A percentile compares a stretch with the other conserved stretches of the same genome.
Evolutionary conservation across 2,113 vertebrate species (phyloP).

Genomic region (Neodontobutis hainanensis): DNA sequence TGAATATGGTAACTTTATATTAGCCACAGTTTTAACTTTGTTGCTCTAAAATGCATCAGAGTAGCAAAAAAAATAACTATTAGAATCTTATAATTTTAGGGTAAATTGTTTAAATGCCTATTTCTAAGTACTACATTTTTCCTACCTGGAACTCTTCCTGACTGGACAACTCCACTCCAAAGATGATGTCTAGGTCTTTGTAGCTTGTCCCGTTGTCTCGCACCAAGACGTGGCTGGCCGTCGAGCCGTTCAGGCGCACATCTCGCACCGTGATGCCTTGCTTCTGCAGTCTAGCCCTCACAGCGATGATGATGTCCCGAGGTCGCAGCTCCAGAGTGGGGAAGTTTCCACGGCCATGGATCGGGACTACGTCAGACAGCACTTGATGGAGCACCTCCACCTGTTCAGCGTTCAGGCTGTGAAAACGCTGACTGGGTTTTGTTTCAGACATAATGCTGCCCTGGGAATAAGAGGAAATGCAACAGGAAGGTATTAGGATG

Average conservation of each 20-base stretch:
- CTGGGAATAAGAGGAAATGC: constrained; percentile 45
- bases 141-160: constrained; percentile 89
- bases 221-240: constrained; percentile 92
- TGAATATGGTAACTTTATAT: not conserved
- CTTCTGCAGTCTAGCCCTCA: constrained; percentile 85
- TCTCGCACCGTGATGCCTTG: constrained; percentile 89
- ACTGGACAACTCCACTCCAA: constrained; percentile 88
- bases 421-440: constrained; percentile 85
- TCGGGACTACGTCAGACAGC: constrained; percentile 88
- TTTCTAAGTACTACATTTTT: not conserved
- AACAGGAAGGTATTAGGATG: constrained; percentile 24
- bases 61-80: too few relatives aligned
- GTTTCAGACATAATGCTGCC: constrained; percentile 86
- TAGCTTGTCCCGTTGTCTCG: constrained; percentile 89
- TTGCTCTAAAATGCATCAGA: too few relatives aligned
- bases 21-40: too few relatives aligned
- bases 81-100: too few relatives aligned
- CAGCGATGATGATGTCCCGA: constrained; percentile 90
- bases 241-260: constrained; percentile 93
- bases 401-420: constrained; percentile 90
- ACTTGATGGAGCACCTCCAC: constrained; percentile 84
- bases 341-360: constrained; percentile 96
- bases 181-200: constrained; percentile 97
- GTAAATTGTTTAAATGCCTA: too few relatives aligned
- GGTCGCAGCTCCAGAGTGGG: constrained; percentile 94